These are phyloP conservation scores for Lagodon rhomboides DNA, from an alignment of 2,797 vertebrate genomes.

Conservation along the genomic window DNA sequence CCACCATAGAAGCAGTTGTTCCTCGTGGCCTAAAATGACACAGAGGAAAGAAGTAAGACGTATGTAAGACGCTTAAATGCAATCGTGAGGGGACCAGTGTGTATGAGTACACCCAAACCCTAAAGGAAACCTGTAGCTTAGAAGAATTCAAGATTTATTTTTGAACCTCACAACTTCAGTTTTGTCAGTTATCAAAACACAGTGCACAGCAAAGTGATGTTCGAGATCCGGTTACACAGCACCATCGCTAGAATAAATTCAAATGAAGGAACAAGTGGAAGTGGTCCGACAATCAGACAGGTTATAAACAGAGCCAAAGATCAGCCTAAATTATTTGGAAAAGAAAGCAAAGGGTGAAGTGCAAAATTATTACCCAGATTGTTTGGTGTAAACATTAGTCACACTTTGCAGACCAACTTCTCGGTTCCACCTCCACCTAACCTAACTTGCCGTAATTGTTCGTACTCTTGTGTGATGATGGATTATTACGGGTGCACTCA, in stretches of 20 bases:
- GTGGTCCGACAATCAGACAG: neutral
- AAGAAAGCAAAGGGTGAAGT: neutral
- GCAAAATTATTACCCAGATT: neutral
- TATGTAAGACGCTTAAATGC: neutral
- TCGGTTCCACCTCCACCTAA: neutral
- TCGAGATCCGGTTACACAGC: neutral
- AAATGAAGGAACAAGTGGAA: neutral
- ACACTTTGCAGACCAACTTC: neutral
- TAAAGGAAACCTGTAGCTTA: neutral
- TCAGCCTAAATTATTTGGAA: neutral
- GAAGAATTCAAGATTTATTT: neutral
- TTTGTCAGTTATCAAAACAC: neutral
- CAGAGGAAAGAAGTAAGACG: too few relatives aligned
- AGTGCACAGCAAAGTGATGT: neutral
- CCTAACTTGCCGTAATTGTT: neutral
- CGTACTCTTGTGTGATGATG: neutral
- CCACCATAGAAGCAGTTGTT: too few relatives aligned
- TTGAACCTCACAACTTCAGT: neutral
- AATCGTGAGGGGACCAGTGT: neutral
- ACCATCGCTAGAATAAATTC: neutral
- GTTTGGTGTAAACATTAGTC: neutral
- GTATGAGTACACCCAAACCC: neutral
- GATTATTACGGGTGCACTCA: neutral
- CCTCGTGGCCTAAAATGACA: too few relatives aligned
- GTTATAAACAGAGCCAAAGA: neutral